phyloP scores from a whole-genome alignment of 2,888 invertebrate genomes.

The Eristalinus sepulchralis region DNA sequence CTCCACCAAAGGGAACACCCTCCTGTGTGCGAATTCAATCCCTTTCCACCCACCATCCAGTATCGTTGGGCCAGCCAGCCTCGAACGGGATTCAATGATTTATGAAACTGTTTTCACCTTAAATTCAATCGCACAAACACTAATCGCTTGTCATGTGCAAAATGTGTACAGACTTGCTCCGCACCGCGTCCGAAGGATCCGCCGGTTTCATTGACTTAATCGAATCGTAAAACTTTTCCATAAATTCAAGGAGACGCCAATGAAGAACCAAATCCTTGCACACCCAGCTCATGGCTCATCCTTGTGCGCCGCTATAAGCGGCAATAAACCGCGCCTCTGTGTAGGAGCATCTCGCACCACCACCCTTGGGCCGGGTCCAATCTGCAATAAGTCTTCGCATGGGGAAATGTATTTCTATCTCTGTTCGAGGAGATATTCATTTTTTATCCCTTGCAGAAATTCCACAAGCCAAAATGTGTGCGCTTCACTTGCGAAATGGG shows the following conservation, averaged over 20 bases:
- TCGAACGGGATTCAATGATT: conserved; percentile 11
- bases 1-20: too few species aligned
- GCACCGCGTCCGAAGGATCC: neutral
- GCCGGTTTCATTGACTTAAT: conserved; percentile 13
- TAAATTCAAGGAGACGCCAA: conserved; percentile 4
- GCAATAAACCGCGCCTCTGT: too few species aligned
- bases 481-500: neutral
- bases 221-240: conserved; percentile 25
- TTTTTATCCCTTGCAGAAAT: neutral
- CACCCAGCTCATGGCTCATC: neutral
- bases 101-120: conserved; percentile 35
- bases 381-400: neutral
- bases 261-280: conserved; percentile 27
- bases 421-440: neutral
- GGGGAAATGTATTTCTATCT: neutral
- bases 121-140: conserved; percentile 13
- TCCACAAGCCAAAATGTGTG: neutral
- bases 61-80: neutral
- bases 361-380: neutral
- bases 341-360: too few species aligned
- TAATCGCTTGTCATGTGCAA: conserved; percentile 40
- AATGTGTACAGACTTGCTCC: neutral
- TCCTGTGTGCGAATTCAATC: neutral
- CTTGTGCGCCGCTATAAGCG: neutral
- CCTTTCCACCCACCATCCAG: neutral